Percentiles rank a stretch among this genome's conserved stretches.
phyloP scores from a whole-genome alignment of 2,888 invertebrate species.

The Oscheius sp. region DNA sequence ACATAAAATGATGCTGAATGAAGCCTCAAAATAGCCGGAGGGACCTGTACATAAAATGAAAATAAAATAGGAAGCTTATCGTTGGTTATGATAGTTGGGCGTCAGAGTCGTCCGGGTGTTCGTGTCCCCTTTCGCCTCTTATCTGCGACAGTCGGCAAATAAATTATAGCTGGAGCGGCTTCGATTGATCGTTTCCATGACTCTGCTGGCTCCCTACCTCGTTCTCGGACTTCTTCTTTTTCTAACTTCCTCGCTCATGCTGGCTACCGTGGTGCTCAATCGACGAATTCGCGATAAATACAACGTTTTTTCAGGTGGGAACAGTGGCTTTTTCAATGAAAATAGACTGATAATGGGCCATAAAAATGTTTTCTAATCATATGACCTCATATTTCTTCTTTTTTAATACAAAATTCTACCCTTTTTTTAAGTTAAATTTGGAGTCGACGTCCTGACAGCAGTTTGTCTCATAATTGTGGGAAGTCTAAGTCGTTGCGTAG shows the following conservation, averaged over 20 bases:
- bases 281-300: conserved; percentile 43
- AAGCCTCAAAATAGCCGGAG: too few relatives aligned
- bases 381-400: too few relatives aligned
- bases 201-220: conserved; percentile 33
- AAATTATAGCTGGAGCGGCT: conserved; percentile 24
- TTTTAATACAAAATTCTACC: too few relatives aligned
- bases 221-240: conserved; percentile 37
- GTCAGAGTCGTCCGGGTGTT: too few relatives aligned
- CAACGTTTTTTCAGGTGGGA: conserved; percentile 42
- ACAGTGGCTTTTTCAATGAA: background rate
- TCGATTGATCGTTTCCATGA: conserved; percentile 23
- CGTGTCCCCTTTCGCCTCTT: background rate
- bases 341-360: too few relatives aligned
- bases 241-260: conserved; percentile 33
- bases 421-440: conserved; percentile 51
- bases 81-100: too few relatives aligned
- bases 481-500: conserved; percentile 34
- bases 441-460: conserved; percentile 44
- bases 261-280: conserved; percentile 35
- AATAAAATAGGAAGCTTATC: too few relatives aligned
- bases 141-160: conserved; percentile 22
- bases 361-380: too few relatives aligned
- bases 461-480: conserved; percentile 38
- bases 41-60: too few relatives aligned
- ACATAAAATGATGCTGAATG: too few relatives aligned